Base-by-base conservation (phyloP, 2,888 invertebrate species). In the Hirtodrosophila alboralis region DNA sequence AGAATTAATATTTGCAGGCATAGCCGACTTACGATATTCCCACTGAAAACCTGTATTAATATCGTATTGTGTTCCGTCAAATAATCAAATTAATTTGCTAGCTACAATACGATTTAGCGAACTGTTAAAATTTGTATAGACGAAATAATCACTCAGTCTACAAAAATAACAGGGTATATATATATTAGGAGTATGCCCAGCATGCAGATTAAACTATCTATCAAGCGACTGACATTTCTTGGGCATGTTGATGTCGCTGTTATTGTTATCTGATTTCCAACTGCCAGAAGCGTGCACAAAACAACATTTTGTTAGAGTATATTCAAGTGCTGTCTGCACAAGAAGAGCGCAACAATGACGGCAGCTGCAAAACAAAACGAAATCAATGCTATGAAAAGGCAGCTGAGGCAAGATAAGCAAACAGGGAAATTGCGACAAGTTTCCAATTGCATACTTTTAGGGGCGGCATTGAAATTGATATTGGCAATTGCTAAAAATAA, bases 191-290 rank as follows among this genome's bases (percentile, higher is more conserved):
- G 23, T 8, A 23, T 8, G 6, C 7, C 23, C 23, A 6, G 23
- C 23, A 48, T 18, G 18, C 2, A 18, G 12, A 33, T 40, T 44
- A n/a, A n/a, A n/a, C n/a, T n/a, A n/a, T n/a, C n/a, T n/a, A 41
- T 36, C 14, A 12, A 27, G 7, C 8, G 27, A 10, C 34, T 41
- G 47, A 3, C 10, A 3, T 23, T 23, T 2, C 8, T n/a, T 14
- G 23, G 1, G 13, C 6, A 14, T 14, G 27, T 13, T 38, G 6
- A 23, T 45, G 16, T 41, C 40, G 10, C 41, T 49, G 40, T 48
- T 34, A 13, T 38, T 68, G 43, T 34, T 47, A 44, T 62, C 21
- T 26, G 45, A 38, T 48, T 57, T 37, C 27, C 1, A 12, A 18
- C 4, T 9, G 33, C 41, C 49, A 13, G 9, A 12, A 26, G 44